Conservation (phyloP, 2,113 vertebrate genomes). For the Leucosticte australis region DNA sequence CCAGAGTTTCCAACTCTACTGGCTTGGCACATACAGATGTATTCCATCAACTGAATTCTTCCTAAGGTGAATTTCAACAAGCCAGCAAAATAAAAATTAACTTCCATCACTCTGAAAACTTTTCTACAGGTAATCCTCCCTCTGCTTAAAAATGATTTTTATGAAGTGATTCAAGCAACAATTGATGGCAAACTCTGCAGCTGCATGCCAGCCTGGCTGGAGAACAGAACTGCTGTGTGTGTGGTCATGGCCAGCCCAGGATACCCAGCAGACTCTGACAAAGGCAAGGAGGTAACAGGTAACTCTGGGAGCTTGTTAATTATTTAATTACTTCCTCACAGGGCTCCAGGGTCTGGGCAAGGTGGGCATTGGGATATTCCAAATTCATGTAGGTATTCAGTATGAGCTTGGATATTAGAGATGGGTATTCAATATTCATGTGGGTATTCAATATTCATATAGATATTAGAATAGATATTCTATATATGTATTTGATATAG, state of each 20-base stretch:
- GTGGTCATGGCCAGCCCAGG: slow-evolving; percentile 87
- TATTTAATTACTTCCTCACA: background rate
- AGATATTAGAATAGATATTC: background rate
- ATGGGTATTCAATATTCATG: background rate
- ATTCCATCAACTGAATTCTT: background rate
- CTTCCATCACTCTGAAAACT: background rate
- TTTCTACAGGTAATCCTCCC: slow-evolving; percentile 81
- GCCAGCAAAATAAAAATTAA: background rate
- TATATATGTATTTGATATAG: no score
- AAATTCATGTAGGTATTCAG: background rate
- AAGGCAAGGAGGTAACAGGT: slow-evolving; percentile 82
- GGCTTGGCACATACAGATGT: background rate
- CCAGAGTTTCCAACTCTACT: background rate
- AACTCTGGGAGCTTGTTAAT: background rate
- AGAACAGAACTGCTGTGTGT: slow-evolving; percentile 78
- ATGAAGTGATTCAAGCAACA: slow-evolving; percentile 80
- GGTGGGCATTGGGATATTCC: background rate
- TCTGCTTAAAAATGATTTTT: slow-evolving; percentile 83
- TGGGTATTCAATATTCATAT: background rate
- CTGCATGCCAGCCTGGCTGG: slow-evolving; percentile 76
- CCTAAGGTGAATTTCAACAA: background rate
- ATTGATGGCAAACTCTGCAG: slow-evolving; percentile 76
- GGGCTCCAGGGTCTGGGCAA: background rate
- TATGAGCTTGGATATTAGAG: no score
- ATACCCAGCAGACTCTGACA: slow-evolving; percentile 79